A percentile compares a stretch with the other conserved stretches of the same genome.
Conservation (phyloP, 2,113 vertebrate genomes). For the Zapus hudsonius region DNA sequence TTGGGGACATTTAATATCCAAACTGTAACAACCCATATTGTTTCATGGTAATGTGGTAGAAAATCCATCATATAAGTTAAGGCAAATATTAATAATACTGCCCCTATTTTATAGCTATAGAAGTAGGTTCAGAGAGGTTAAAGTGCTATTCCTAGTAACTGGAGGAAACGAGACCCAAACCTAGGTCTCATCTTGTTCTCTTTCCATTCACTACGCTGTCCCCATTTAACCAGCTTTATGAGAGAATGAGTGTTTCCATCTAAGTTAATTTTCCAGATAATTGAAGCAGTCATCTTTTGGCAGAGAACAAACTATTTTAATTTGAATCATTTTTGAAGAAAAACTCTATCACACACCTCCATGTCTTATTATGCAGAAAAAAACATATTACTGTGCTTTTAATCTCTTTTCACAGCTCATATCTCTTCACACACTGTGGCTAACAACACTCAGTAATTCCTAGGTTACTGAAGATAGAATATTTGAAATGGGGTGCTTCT, state of each 20-base stretch:
- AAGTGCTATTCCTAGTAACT: neutral
- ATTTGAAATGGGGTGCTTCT: constrained; percentile 47
- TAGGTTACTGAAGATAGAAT: constrained; percentile 52
- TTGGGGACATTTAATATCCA: neutral
- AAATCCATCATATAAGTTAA: neutral
- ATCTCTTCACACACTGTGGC: constrained; percentile 41
- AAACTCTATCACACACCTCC: constrained; percentile 61
- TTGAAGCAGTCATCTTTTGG: constrained; percentile 58
- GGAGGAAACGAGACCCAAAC: neutral
- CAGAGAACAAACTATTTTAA: constrained; percentile 61
- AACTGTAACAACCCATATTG: neutral
- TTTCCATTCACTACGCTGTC: neutral
- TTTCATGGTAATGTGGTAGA: neutral
- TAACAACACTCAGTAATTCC: constrained; percentile 18
- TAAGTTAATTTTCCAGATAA: constrained; percentile 71
- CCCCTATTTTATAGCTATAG: constrained; percentile 31
- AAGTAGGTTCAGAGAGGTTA: constrained; percentile 15
- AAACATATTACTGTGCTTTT: constrained; percentile 68
- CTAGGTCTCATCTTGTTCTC: constrained; percentile 2
- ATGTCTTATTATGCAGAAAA: constrained; percentile 59
- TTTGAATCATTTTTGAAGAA: constrained; percentile 69
- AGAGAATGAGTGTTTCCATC: neutral
- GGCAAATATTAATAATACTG: neutral
- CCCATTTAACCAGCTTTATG: constrained; percentile 52
- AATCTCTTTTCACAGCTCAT: constrained; percentile 65